phyloP scores from a whole-genome alignment of 2,113 vertebrate species.

The Neofelis nebulosa region DNA sequence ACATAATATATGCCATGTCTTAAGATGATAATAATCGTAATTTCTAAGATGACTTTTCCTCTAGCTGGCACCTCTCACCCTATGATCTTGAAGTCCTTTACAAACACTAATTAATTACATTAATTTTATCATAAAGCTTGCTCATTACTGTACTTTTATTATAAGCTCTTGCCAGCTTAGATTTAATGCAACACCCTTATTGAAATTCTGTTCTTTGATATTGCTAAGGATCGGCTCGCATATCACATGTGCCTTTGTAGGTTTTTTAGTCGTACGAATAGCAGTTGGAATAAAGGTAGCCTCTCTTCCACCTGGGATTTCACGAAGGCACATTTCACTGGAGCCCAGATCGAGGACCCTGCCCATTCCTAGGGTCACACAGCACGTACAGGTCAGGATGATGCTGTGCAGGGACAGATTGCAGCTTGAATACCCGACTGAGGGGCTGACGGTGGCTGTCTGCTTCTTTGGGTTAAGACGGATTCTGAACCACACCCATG shows the following conservation, averaged over 20 bases:
- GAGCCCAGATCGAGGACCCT: not conserved
- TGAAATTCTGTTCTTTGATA: slow-evolving; percentile 73
- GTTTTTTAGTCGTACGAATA: not conserved
- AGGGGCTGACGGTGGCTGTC: accelerated
- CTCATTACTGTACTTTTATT: slow-evolving; percentile 78
- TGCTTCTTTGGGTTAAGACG: not conserved
- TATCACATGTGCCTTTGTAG: not conserved
- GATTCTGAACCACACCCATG: not conserved
- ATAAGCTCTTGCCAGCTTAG: slow-evolving; percentile 72
- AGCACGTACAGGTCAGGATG: accelerated
- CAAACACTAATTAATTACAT: slow-evolving; percentile 82
- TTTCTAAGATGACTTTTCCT: slow-evolving; percentile 79
- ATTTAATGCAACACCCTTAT: slow-evolving; percentile 59
- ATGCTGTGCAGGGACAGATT: accelerated
- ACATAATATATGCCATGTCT: slow-evolving; percentile 68
- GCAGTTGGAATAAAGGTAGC: not conserved
- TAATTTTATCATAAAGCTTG: slow-evolving; percentile 80
- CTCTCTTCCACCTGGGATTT: not conserved
- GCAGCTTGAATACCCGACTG: not conserved
- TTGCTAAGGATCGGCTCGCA: not conserved
- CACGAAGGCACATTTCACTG: not conserved
- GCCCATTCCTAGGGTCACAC: accelerated
- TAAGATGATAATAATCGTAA: slow-evolving; percentile 80
- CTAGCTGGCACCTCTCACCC: slow-evolving; percentile 79
- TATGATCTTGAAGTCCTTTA: slow-evolving; percentile 76